phyloP scores from a whole-genome alignment of 2,888 invertebrate genomes.

The Caenorhabditis sinica region DNA sequence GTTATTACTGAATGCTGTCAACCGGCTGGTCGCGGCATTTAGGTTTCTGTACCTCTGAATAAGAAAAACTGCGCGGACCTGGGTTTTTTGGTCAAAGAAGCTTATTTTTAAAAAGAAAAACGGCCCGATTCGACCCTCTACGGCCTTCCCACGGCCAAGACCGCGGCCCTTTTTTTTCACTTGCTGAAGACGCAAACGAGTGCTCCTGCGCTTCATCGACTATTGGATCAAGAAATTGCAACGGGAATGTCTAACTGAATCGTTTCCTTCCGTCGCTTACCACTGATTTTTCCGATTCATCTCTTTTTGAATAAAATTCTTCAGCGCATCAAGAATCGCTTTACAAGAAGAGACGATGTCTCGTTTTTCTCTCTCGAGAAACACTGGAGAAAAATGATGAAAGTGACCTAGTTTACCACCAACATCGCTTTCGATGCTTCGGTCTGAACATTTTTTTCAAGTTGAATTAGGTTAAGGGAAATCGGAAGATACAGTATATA shows the following conservation, averaged over 20 bases:
- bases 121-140: too few species aligned
- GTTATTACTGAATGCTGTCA: too few species aligned
- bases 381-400: slow-evolving; percentile 11
- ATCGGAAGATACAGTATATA: not conserved
- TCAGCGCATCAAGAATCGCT: slow-evolving; percentile 29
- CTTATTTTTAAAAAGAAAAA: too few species aligned
- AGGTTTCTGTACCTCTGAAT: too few species aligned
- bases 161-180: too few species aligned
- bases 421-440: slow-evolving; percentile 21
- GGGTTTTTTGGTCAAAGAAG: too few species aligned
- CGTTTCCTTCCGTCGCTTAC: not conserved
- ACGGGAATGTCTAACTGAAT: not conserved
- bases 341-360: slow-evolving; percentile 3
- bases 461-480: not conserved
- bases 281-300: not conserved
- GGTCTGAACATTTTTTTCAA: not conserved
- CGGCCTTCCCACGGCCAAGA: too few species aligned
- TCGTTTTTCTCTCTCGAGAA: slow-evolving; percentile 17
- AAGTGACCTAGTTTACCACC: slow-evolving; percentile 56
- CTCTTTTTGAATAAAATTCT: slow-evolving; percentile 16
- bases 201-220: too few species aligned
- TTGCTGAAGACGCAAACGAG: too few species aligned
- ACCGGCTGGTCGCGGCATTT: too few species aligned
- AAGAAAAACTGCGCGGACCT: too few species aligned
- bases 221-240: too few species aligned